Percentiles rank a stretch among this genome's conserved stretches.
Conservation (phyloP, 1,140 invertebrate genomes). For the Rhagoletis pomonella region DNA sequence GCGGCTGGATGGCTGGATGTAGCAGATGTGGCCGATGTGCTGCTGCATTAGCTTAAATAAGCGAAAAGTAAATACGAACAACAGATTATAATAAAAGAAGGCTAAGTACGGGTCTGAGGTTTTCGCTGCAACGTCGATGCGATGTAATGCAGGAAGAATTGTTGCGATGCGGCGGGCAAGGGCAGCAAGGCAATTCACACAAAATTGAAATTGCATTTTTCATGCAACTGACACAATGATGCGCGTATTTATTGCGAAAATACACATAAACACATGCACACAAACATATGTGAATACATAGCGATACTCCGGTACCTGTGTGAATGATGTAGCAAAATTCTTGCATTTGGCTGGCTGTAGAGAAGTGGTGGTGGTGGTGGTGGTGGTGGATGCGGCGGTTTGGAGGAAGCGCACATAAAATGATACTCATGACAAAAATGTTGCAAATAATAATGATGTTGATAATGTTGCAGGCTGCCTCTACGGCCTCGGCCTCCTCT, state of each 20-base stretch:
- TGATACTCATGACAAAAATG: conserved; percentile 52
- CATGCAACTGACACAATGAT: conserved; percentile 60
- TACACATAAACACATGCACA: neutral
- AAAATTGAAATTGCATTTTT: conserved; percentile 73
- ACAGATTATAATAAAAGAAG: conserved; percentile 38
- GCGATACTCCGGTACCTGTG: neutral
- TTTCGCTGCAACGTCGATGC: too few species aligned
- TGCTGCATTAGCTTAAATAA: conserved; percentile 55
- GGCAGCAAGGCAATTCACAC: conserved; percentile 15
- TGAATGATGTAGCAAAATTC: neutral
- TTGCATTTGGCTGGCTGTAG: neutral
- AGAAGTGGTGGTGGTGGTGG: too few species aligned
- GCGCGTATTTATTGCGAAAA: neutral
- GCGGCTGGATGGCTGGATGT: too few species aligned
- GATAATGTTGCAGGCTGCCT: conserved; percentile 37
- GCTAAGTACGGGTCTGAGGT: conserved; percentile 20
- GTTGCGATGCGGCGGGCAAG: neutral
- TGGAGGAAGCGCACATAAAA: neutral
- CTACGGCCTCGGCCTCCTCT: too few species aligned
- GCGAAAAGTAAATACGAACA: conserved; percentile 54
- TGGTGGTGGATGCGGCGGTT: too few species aligned
- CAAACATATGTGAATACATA: neutral
- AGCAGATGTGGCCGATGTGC: conserved; percentile 53
- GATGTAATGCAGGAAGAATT: neutral
- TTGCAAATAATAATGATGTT: conserved; percentile 54